Evolutionary conservation across 2,797 vertebrate genomes (phyloP).

Genomic region (Pantherophis alleghaniensis): DNA sequence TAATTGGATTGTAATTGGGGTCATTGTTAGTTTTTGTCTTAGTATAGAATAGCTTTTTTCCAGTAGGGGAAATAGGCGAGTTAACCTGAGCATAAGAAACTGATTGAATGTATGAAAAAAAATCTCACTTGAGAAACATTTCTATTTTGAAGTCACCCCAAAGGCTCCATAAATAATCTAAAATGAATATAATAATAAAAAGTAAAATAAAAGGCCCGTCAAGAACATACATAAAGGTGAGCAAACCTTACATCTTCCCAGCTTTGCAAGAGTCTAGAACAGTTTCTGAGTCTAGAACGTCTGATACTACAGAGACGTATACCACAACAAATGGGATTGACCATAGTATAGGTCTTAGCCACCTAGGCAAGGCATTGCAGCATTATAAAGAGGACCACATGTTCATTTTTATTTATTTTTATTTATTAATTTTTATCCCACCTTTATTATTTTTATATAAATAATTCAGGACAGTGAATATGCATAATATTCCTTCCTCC

Average conservation of each 20-base stretch:
- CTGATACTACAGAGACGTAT: neutral
- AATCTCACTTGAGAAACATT: neutral
- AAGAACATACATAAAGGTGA: neutral
- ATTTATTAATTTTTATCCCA: neutral
- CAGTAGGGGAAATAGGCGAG: neutral
- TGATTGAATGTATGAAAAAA: neutral
- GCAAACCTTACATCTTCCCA: neutral
- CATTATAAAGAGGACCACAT: neutral
- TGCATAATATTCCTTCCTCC: neutral
- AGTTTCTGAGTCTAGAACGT: neutral
- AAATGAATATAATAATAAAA: neutral
- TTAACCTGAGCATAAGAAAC: neutral
- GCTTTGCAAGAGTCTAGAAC: neutral
- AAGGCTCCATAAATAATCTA: neutral
- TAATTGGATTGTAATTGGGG: neutral
- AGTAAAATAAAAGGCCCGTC: neutral
- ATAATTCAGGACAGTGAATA: neutral
- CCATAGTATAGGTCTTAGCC: neutral
- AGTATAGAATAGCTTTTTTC: neutral
- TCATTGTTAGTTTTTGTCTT: neutral
- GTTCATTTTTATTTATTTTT: neutral
- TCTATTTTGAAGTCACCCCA: neutral
- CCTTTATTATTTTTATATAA: neutral
- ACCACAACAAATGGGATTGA: neutral
- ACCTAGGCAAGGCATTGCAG: neutral